Conservation (phyloP, 1,140 invertebrate genomes). For the Drosophila arawakana region DNA sequence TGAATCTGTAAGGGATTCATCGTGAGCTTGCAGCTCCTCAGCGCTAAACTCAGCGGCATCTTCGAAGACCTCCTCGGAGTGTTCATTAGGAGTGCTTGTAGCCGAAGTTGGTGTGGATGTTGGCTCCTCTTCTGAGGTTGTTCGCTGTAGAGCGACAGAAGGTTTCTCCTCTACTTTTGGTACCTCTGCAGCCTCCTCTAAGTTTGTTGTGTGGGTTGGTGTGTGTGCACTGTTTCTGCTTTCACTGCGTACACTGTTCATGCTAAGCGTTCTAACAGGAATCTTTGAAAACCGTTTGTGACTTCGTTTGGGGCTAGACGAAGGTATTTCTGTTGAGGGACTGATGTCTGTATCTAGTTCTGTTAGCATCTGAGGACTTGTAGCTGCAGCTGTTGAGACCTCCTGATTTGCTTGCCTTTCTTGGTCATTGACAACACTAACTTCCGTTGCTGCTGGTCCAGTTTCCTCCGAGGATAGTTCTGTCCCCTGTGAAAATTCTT, state of each 20-base stretch:
- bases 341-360: not conserved
- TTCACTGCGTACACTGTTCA: conserved; percentile 57
- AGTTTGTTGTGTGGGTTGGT: conserved; percentile 2
- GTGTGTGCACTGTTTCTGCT: conserved; percentile 45
- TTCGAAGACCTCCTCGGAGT: conserved; percentile 65
- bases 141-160: not conserved
- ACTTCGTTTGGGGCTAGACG: conserved; percentile 35
- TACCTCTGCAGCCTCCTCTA: not conserved
- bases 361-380: not conserved
- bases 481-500: not conserved
- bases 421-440: not conserved
- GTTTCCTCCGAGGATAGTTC: too few species aligned
- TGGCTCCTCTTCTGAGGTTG: not conserved
- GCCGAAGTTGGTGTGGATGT: not conserved
- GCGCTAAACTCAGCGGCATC: conserved; percentile 67
- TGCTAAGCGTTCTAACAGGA: conserved; percentile 65
- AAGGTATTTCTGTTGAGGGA: not conserved
- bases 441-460: too few species aligned
- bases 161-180: not conserved
- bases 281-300: conserved; percentile 68
- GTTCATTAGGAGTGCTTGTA: conserved; percentile 25
- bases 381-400: not conserved
- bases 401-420: not conserved
- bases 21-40: conserved; percentile 32
- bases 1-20: conserved; percentile 63